Conservation (phyloP, 2,888 invertebrate species). For the Hemaris fuciformis region DNA sequence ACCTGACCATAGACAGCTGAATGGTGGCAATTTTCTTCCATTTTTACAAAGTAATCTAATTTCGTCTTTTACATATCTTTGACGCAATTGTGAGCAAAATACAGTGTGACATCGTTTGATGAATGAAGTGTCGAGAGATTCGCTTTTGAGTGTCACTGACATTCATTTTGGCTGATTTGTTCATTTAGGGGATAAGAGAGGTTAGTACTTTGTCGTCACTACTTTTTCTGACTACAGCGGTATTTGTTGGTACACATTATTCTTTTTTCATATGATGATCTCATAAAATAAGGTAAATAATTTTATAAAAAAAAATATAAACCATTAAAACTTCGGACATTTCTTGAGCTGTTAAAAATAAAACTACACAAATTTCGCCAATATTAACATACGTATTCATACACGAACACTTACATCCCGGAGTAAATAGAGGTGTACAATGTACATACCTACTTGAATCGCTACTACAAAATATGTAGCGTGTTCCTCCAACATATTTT, state of each 20-base stretch:
- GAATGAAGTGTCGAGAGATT: neutral
- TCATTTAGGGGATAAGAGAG: neutral
- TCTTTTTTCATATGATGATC: too few relatives aligned
- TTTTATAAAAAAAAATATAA: neutral
- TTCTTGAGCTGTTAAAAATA: too few relatives aligned
- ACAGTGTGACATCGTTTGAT: neutral
- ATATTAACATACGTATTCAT: too few relatives aligned
- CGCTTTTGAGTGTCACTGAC: neutral
- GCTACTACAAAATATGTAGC: too few relatives aligned
- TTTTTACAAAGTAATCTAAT: neutral
- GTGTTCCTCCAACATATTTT: too few relatives aligned
- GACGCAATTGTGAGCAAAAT: neutral
- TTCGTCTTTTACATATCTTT: neutral
- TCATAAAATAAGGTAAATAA: too few relatives aligned
- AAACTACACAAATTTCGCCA: too few relatives aligned
- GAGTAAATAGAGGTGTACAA: too few relatives aligned
- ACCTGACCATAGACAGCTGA: conserved; percentile 8
- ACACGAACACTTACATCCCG: too few relatives aligned
- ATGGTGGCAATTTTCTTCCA: conserved; percentile 13
- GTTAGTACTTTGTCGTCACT: neutral
- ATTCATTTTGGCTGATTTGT: neutral
- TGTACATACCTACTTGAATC: too few relatives aligned
- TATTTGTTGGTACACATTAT: neutral
- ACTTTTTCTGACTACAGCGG: neutral
- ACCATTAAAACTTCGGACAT: too few relatives aligned